Conservation (phyloP, 1,140 invertebrate species). For the Lordiphosa clarofinis region DNA sequence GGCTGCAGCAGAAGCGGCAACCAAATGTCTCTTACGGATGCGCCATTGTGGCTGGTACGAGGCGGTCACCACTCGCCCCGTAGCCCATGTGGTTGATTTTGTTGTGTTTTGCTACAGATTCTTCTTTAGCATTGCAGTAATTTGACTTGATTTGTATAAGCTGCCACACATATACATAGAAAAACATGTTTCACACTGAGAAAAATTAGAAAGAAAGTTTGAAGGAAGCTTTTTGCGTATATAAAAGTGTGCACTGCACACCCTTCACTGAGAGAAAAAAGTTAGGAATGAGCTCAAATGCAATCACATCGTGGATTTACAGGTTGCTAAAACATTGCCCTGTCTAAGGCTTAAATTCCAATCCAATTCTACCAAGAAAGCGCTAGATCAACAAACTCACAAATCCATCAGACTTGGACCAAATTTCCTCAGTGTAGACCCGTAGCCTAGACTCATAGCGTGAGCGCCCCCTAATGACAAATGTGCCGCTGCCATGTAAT, state of each 20-base stretch:
- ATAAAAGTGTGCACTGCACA: not conserved
- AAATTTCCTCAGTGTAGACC: slow-evolving; percentile 5
- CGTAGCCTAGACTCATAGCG: slow-evolving; percentile 1
- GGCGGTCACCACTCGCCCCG: slow-evolving; percentile 25
- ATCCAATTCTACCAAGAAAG: too few relatives aligned
- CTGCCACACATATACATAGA: slow-evolving; percentile 39
- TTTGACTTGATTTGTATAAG: slow-evolving; percentile 76
- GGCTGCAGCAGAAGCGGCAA: slow-evolving; percentile 26
- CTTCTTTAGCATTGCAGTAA: slow-evolving; percentile 66
- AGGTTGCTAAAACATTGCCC: too few relatives aligned
- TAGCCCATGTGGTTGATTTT: slow-evolving; percentile 17
- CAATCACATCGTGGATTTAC: too few relatives aligned
- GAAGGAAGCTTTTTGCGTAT: slow-evolving; percentile 1
- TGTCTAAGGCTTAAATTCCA: too few relatives aligned
- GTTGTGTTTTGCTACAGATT: slow-evolving; percentile 60
- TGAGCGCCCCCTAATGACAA: slow-evolving; percentile 58
- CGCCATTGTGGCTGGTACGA: slow-evolving; percentile 61
- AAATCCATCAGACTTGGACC: not conserved
- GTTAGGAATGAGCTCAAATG: too few relatives aligned
- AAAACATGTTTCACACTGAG: slow-evolving; percentile 21
- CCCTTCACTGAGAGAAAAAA: too few relatives aligned
- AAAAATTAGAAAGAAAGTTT: slow-evolving; percentile 9
- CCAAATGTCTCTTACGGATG: slow-evolving; percentile 71
- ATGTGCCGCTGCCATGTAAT: slow-evolving; percentile 75
- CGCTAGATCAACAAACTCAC: too few relatives aligned